These are phyloP conservation scores for Carpatolechia fugitivella DNA, from an alignment of 2,888 invertebrate genomes.

Conservation along the genomic window DNA sequence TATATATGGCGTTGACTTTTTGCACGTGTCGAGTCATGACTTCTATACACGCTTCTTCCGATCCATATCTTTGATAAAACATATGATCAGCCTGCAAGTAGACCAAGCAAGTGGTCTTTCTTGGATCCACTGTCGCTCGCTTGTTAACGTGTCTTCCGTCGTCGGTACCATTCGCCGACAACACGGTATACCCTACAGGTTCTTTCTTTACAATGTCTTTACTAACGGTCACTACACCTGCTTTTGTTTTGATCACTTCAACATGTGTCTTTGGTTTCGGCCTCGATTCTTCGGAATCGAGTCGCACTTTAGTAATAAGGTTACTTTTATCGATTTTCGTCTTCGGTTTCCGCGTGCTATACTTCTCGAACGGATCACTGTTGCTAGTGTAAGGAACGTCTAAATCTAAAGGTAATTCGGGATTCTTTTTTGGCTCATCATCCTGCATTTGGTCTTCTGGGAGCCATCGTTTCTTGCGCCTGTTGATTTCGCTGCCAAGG, in stretches of 20 bases:
- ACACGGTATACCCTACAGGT: conserved; percentile 68
- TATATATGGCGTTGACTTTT: conserved; percentile 93
- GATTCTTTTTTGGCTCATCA: conserved; percentile 80
- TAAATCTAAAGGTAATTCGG: conserved; percentile 82
- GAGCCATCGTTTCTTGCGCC: conserved; percentile 82
- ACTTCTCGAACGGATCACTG: conserved; percentile 73
- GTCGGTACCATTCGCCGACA: conserved; percentile 70
- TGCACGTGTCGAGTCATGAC: conserved; percentile 97
- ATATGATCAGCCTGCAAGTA: conserved; percentile 98
- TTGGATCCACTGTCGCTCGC: conserved; percentile 87
- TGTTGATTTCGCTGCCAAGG: conserved; percentile 56
- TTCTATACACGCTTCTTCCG: conserved; percentile 96
- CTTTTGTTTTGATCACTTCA: conserved; percentile 83
- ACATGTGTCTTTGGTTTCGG: conserved; percentile 84
- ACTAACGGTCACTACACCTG: conserved; percentile 81
- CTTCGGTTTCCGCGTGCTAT: conserved; percentile 71
- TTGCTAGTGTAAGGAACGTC: conserved; percentile 83
- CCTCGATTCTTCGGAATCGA: conserved; percentile 74
- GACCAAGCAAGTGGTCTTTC: conserved; percentile 95
- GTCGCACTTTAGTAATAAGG: conserved; percentile 74
- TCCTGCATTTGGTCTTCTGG: conserved; percentile 82
- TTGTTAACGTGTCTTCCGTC: conserved; percentile 82
- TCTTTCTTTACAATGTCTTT: conserved; percentile 82
- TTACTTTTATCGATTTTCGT: conserved; percentile 76
- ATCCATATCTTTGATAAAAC: conserved; percentile 96